Percentiles rank a stretch among this genome's conserved stretches.
Evolutionary conservation across 2,113 vertebrate genomes (phyloP).

Genomic region (Proteles cristata): DNA sequence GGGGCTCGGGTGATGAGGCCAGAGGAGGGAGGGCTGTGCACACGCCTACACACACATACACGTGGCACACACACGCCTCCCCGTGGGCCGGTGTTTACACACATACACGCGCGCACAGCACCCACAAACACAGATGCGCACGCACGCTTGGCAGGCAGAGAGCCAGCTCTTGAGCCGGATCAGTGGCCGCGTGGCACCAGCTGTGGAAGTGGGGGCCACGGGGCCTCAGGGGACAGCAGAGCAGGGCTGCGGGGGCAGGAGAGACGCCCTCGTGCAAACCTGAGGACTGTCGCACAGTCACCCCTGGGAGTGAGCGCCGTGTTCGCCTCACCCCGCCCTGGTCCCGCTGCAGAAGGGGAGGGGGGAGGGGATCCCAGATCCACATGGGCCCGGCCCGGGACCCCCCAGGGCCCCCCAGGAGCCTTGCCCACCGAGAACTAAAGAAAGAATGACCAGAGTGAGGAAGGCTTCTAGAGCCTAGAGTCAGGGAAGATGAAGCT

Average conservation of each 20-base stretch:
- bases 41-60: no score
- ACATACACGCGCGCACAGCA: background rate
- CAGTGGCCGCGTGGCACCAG: background rate
- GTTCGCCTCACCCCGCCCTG: background rate
- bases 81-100: background rate
- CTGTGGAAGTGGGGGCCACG: background rate
- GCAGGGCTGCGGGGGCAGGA: no score
- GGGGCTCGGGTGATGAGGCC: no score
- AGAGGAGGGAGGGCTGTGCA: background rate
- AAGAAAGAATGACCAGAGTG: no score
- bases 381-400: rapidly evolving
- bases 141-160: rapidly evolving
- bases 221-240: no score
- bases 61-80: background rate
- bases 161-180: background rate
- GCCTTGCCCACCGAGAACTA: rapidly evolving
- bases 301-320: background rate
- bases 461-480: background rate
- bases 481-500: rapidly evolving
- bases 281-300: rapidly evolving
- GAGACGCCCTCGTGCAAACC: rapidly evolving
- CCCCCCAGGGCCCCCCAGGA: rapidly evolving
- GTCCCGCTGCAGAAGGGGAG: background rate
- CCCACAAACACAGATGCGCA: background rate
- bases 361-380: rapidly evolving